Evolutionary conservation across 2,113 vertebrate genomes (phyloP), one percentile per base, ranked within the genome.

Genomic region (Rallus limicola): DNA sequence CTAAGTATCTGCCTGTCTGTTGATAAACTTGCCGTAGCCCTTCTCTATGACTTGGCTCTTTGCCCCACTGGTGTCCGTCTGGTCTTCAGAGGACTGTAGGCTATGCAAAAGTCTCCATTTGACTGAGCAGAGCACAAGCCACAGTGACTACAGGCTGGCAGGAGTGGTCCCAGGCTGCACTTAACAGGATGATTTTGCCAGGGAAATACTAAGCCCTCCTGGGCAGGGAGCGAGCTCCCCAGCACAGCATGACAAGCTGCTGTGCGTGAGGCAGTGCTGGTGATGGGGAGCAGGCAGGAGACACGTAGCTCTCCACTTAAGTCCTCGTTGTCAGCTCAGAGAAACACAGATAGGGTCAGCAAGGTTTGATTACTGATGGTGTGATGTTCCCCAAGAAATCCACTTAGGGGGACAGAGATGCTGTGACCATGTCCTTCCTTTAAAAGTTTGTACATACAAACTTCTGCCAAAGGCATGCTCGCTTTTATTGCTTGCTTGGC

Each of bases 251-350:
- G 70, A 5, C 52, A 6, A 31, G 36, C 21, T 10, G 62, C 72
- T 25, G 60, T 34, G 8, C 0, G 0, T 53, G 4, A 31, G 38
- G 74, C 75, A 25, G 19, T 33, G 4, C 0, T 5, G 33, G 4
- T 3, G 72, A 4, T 42, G 40, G 40, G 24, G 24, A 44, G 14
- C 68, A 34, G 62, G 53, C 56, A n/a, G 76, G 21, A 83, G 19
- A 38, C 17, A 10, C 3, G 1, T 44, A 33, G 13, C 17, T 44
- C 44, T 69, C 44, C 3, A 1, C 68, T n/a, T 4, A 23, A 56
- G 29, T 59, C 42, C 9, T 56, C 23, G 42, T 29, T 48, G 21
- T 52, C 44, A 16, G 10, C 26, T 70, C 8, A 9, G 52, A 59
- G 25, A 31, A 69, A 58, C 9, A 24, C 65, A 60, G 26, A 7